A percentile compares a stretch with the other conserved stretches of the same genome.
phyloP scores from a whole-genome alignment of 2,888 invertebrate species.

The Mongoloraphidia duomilia region DNA sequence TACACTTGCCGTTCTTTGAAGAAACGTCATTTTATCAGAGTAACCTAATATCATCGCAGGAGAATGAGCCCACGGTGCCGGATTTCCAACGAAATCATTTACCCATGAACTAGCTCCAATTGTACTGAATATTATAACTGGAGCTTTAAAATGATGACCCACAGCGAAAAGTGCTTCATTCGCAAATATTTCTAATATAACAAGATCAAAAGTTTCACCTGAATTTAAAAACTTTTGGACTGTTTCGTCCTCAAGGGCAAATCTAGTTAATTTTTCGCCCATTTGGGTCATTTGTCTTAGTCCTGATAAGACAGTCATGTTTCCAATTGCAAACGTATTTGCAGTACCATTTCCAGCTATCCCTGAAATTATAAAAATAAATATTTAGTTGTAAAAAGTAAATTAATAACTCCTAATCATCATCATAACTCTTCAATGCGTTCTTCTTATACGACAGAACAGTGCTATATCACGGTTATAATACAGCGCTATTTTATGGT shows the following conservation, averaged over 20 bases:
- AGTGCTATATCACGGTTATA: too few relatives aligned
- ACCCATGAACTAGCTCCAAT: slow-evolving; percentile 31
- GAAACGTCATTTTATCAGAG: slow-evolving; percentile 33
- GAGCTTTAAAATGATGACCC: slow-evolving; percentile 25
- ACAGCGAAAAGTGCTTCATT: slow-evolving; percentile 32
- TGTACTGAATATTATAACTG: slow-evolving; percentile 28
- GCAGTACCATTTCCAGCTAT: too few relatives aligned
- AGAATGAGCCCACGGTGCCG: slow-evolving; percentile 33
- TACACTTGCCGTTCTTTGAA: slow-evolving; percentile 24
- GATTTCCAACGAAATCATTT: slow-evolving; percentile 32
- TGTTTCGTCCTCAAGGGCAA: slow-evolving; percentile 12
- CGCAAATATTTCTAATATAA: slow-evolving; percentile 32
- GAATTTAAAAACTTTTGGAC: slow-evolving; percentile 21
- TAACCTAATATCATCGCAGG: slow-evolving; percentile 31
- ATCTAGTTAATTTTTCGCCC: slow-evolving; percentile 6
- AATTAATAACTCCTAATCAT: too few relatives aligned
- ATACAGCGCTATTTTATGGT: too few relatives aligned
- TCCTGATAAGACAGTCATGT: too few relatives aligned
- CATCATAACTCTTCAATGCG: too few relatives aligned
- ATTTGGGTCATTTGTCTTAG: background rate
- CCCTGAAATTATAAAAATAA: too few relatives aligned
- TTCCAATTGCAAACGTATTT: too few relatives aligned
- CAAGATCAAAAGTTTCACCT: slow-evolving; percentile 27
- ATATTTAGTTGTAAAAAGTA: too few relatives aligned
- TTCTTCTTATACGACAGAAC: too few relatives aligned